These are phyloP conservation scores for Arrhopalites spinosus DNA, from an alignment of 2,888 invertebrate species.

Conservation along the genomic window DNA sequence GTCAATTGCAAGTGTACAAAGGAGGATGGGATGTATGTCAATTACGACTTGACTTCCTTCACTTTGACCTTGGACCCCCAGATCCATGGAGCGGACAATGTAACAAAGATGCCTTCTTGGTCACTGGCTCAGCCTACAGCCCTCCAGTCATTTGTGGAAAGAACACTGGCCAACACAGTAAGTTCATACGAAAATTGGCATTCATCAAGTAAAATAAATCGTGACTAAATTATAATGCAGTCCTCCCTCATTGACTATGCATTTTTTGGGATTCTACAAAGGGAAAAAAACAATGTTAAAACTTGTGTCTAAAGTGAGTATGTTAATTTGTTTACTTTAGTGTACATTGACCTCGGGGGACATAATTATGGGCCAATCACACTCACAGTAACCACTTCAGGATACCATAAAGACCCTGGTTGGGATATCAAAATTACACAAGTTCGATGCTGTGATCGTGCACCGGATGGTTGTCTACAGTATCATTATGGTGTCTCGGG, in stretches of 20 bases:
- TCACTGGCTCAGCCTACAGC: constrained; percentile 56
- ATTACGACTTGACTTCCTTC: constrained; percentile 56
- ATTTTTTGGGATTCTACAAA: no score
- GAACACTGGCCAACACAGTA: constrained; percentile 57
- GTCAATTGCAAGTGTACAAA: constrained; percentile 56
- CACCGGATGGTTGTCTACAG: constrained; percentile 55
- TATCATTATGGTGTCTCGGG: constrained; percentile 56
- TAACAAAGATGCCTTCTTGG: constrained; percentile 56
- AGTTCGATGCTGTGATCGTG: constrained; percentile 55
- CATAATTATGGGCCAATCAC: constrained; percentile 56
- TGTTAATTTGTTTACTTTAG: constrained; percentile 36
- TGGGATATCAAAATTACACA: constrained; percentile 57
- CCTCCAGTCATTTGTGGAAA: constrained; percentile 57
- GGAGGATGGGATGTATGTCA: constrained; percentile 56
- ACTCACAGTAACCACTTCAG: constrained; percentile 55
- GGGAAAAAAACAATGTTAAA: constrained; percentile 8
- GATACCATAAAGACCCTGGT: constrained; percentile 56
- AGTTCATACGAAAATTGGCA: constrained; percentile 28
- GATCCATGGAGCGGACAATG: constrained; percentile 56
- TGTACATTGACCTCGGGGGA: constrained; percentile 56
- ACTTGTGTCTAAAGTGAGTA: constrained; percentile 16
- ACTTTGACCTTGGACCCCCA: constrained; percentile 56
- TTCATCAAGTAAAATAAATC: no score
- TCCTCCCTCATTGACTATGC: constrained; percentile 35
- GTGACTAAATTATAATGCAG: no score